phyloP scores from a whole-genome alignment of 2,888 invertebrate species.

The Carpatolechia fugitivella region DNA sequence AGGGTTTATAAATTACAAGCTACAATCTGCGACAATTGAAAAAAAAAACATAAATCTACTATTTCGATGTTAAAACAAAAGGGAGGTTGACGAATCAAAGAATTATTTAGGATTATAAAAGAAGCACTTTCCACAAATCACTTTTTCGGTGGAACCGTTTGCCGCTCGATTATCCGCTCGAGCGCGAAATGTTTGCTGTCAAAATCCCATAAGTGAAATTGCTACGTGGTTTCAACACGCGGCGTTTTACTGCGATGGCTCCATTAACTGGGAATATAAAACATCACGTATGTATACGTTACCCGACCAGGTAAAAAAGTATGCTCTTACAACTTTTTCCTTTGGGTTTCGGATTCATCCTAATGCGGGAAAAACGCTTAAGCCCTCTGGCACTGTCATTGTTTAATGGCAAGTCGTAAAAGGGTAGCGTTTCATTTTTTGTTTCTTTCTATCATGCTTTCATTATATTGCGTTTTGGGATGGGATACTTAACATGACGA shows the following conservation, averaged over 20 bases:
- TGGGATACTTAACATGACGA: background rate
- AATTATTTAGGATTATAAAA: too few species aligned
- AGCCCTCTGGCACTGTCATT: constrained; percentile 45
- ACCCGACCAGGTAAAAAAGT: constrained; percentile 30
- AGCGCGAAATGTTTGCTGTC: constrained; percentile 13
- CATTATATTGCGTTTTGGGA: constrained; percentile 19
- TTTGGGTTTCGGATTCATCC: constrained; percentile 23
- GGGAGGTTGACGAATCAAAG: background rate
- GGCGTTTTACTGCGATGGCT: constrained; percentile 22
- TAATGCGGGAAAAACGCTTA: constrained; percentile 28
- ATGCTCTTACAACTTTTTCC: constrained; percentile 25
- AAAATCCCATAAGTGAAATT: constrained; percentile 18
- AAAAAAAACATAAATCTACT: constrained; percentile 10
- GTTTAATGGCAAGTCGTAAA: constrained; percentile 55
- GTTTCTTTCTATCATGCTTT: constrained; percentile 30
- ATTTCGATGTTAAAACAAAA: background rate
- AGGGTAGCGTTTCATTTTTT: constrained; percentile 45
- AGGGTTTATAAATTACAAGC: constrained; percentile 15
- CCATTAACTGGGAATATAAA: constrained; percentile 29
- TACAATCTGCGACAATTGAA: background rate
- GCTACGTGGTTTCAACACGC: constrained; percentile 23
- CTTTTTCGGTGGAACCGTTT: background rate
- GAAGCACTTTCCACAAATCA: too few species aligned
- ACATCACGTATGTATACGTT: constrained; percentile 18
- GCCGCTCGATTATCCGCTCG: background rate